phyloP scores from a whole-genome alignment of 2,797 vertebrate species.

The Scyliorhinus canicula region DNA sequence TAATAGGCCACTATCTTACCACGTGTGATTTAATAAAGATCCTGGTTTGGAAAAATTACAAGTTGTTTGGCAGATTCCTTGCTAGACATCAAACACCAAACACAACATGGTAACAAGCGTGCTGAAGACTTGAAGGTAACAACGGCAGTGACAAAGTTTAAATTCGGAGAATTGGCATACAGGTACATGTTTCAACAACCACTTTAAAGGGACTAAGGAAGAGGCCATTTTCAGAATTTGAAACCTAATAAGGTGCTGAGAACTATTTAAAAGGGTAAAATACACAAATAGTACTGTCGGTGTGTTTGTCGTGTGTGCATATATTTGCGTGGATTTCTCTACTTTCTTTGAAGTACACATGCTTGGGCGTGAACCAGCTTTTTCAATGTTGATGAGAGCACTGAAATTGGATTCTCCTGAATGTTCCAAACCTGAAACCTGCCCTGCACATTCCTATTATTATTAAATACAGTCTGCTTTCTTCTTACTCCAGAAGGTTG shows the following conservation, averaged over 20 bases:
- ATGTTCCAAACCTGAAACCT: background rate
- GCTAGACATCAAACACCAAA: too few relatives aligned
- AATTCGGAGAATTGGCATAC: background rate
- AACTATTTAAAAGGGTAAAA: background rate
- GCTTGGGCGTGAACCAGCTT: background rate
- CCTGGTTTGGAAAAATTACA: too few relatives aligned
- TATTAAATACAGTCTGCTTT: background rate
- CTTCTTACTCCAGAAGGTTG: background rate
- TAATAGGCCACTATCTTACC: too few relatives aligned
- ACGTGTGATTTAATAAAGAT: too few relatives aligned
- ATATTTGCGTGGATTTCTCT: background rate
- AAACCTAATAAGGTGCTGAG: background rate
- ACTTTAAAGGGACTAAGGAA: background rate
- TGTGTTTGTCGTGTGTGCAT: background rate
- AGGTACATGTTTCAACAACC: background rate
- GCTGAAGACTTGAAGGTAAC: too few relatives aligned
- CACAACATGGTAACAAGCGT: too few relatives aligned
- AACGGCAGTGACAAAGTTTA: too few relatives aligned
- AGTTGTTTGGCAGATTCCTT: too few relatives aligned
- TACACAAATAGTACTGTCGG: background rate
- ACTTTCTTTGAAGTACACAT: background rate
- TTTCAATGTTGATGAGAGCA: background rate
- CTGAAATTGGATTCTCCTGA: background rate
- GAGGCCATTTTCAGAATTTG: background rate
- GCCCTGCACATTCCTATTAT: background rate